Conservation (phyloP, 1,140 invertebrate genomes). For the Pristionchus pacificus region DNA sequence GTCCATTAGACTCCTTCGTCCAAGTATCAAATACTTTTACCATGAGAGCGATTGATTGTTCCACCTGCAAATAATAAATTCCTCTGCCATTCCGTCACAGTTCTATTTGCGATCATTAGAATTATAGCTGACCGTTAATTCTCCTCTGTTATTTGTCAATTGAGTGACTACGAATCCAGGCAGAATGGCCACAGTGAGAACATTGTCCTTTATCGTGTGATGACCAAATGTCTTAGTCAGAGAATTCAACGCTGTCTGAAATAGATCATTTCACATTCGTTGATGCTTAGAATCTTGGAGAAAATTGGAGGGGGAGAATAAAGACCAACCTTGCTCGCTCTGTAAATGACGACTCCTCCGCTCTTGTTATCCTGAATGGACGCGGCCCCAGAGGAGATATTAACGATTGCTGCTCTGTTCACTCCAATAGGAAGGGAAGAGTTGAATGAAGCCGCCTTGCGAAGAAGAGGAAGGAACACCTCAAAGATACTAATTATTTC, state of each 20-base stretch:
- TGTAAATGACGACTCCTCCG: neutral
- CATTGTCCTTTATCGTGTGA: constrained; percentile 10
- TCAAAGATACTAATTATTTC: neutral
- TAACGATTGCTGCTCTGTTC: neutral
- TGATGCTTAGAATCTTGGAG: no score
- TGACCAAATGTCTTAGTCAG: constrained; percentile 13
- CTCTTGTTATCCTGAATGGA: neutral
- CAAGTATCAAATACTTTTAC: no score
- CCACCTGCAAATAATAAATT: constrained; percentile 5
- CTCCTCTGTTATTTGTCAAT: constrained; percentile 16
- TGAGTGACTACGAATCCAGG: constrained; percentile 14
- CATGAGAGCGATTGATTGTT: constrained; percentile 1
- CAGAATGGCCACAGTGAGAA: constrained; percentile 11
- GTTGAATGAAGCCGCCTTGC: neutral
- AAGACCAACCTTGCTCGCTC: neutral
- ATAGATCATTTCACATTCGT: constrained; percentile 5
- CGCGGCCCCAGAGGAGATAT: neutral
- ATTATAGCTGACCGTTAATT: constrained; percentile 16
- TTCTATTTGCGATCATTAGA: no score
- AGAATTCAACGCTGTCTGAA: constrained; percentile 15
- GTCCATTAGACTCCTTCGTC: no score
- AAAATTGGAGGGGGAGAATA: neutral
- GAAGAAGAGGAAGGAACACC: neutral
- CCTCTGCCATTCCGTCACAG: neutral
- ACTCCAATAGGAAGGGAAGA: neutral